phyloP scores from a whole-genome alignment of 2,797 vertebrate species.

The Amblyopsis hoosieri region DNA sequence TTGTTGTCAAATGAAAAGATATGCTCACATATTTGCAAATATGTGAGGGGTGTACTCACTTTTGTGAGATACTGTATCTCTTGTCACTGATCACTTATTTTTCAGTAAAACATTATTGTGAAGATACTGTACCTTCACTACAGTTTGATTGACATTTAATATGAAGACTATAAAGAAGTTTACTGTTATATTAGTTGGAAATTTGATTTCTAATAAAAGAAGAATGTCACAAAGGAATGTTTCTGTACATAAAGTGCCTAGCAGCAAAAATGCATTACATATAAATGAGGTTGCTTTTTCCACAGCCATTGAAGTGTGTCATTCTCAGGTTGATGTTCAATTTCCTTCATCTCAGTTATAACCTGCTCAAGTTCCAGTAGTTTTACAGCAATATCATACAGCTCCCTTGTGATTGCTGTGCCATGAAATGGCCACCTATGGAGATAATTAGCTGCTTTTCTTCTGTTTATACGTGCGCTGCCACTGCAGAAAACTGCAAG shows the following conservation, averaged over 20 bases:
- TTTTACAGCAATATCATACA: conserved; percentile 52
- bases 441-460: conserved; percentile 67
- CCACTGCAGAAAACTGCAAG: conserved; percentile 41
- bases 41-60: no score
- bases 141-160: background rate
- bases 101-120: background rate
- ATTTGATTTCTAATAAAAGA: no score
- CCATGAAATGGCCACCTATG: conserved; percentile 64
- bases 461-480: conserved; percentile 54
- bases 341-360: conserved; percentile 47
- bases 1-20: no score
- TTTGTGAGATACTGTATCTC: no score
- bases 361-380: conserved; percentile 38
- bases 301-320: conserved; percentile 6
- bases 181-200: no score
- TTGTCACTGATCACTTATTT: background rate
- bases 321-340: conserved; percentile 18
- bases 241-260: background rate
- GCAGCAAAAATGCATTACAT: background rate
- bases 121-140: no score
- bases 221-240: background rate
- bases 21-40: no score
- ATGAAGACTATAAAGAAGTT: background rate
- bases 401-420: conserved; percentile 49
- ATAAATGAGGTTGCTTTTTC: conserved; percentile 9